Evolutionary conservation across 2,888 invertebrate species (phyloP), one percentile per base, ranked within the genome.

Genomic region (Diloba caeruleocephala): DNA sequence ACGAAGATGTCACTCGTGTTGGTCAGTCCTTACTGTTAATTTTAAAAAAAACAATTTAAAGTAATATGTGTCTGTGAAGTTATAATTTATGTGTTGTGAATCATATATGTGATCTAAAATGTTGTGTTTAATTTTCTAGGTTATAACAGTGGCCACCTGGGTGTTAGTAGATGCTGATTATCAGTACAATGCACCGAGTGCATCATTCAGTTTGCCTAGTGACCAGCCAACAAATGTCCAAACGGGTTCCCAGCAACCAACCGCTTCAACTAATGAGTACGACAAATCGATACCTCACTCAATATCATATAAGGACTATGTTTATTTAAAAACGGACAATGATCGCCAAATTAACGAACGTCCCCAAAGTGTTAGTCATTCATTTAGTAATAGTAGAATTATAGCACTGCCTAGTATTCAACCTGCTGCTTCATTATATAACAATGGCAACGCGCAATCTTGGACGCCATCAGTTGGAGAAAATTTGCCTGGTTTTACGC

Each of bases 11-110:
- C 78, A 46, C 29, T 58, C 42, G 28, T 79, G 50, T 50, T 76
- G 86, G 88, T 88, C 59, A 75, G 87, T 85, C 8, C 36, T 46
- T 49, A 50, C n/a, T n/a, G 9, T 37, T n/a, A 17, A 44, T 23
- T 3, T 13, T 23, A 10, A 37, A 14, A 25, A 17, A 36, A 34
- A 36, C 9, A 4, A 0, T 29, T 29, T 9, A 2, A 21, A 19
- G 13, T 10, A 29, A 25, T 25, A 9, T 7, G 45, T 43, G 33
- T 28, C 10, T 38, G 41, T 55, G 64, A 21, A 37, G 43, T 65
- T 42, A 15, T 10, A 13, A 1, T 4, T 25, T 5, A 12, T 8
- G 46, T 64, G 17, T 28, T 26, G 48, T 57, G 48, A 10, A 8
- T 54, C 17, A 21, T 14, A 25, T 15, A 31, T 43, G 42, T 65